Percentiles rank a stretch among this genome's conserved stretches.
These are phyloP conservation scores for Junonia oenone DNA, from an alignment of 2,888 invertebrate genomes.

Conservation along the genomic window DNA sequence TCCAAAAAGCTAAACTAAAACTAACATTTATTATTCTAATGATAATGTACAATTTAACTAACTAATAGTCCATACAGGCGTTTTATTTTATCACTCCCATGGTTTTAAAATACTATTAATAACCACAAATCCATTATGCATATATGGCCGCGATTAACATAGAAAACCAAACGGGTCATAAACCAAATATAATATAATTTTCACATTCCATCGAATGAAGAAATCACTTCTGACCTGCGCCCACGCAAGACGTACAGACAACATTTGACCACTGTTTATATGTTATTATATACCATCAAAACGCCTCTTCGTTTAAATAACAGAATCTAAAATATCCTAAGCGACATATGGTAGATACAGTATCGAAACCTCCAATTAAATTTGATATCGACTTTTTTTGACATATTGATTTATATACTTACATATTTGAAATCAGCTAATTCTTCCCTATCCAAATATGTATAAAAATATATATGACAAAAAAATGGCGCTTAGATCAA, in stretches of 20 bases:
- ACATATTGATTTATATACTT: too few relatives aligned
- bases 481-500: too few relatives aligned
- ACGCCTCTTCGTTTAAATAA: constrained; percentile 15
- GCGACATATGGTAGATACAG: background rate
- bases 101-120: background rate
- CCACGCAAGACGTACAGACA: constrained; percentile 35
- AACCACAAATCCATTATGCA: background rate
- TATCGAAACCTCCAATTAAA: background rate
- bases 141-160: constrained; percentile 8
- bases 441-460: too few relatives aligned
- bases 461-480: too few relatives aligned
- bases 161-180: background rate
- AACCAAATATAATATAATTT: background rate
- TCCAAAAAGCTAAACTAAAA: too few relatives aligned
- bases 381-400: too few relatives aligned
- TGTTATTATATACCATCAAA: constrained; percentile 35
- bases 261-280: constrained; percentile 51
- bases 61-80: background rate
- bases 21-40: background rate
- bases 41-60: background rate
- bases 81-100: background rate
- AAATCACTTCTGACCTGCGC: constrained; percentile 39
- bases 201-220: background rate
- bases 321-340: background rate
- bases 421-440: too few relatives aligned